Evolutionary conservation across 2,797 vertebrate species (phyloP).

Genomic region (Schizopygopsis pylzovi): DNA sequence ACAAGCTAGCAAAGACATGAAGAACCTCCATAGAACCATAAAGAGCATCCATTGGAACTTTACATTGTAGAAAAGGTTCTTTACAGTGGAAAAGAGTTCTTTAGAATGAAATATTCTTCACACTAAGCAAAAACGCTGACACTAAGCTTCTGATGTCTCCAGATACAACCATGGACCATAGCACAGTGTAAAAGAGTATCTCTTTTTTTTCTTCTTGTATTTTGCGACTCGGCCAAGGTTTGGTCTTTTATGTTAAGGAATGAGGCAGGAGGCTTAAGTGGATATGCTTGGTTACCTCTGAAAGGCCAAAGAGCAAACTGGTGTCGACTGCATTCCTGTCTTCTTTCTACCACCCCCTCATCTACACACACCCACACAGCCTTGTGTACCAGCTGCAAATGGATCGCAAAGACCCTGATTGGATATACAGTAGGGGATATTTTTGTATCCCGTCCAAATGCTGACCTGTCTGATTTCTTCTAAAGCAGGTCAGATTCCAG

Average conservation of each 20-base stretch:
- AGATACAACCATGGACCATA: background rate
- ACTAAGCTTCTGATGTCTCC: background rate
- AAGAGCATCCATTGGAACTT: no score
- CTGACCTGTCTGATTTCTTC: constrained; percentile 29
- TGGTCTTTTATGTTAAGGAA: constrained; percentile 55
- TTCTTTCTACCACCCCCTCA: constrained; percentile 54
- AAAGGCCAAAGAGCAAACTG: constrained; percentile 63
- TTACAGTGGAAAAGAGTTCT: no score
- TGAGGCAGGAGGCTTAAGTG: constrained; percentile 51
- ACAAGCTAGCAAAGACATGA: background rate
- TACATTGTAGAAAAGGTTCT: no score
- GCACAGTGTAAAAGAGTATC: constrained; percentile 3
- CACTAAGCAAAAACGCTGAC: no score
- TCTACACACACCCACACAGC: background rate
- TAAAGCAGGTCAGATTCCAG: background rate
- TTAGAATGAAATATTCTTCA: no score
- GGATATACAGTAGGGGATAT: constrained; percentile 24
- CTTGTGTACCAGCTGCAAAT: background rate
- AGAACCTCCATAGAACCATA: no score
- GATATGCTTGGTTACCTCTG: constrained; percentile 64
- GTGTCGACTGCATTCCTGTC: constrained; percentile 60
- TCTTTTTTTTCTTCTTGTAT: background rate
- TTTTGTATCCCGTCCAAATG: constrained; percentile 41
- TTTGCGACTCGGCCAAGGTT: constrained; percentile 32
- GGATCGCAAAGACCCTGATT: background rate